Evolutionary conservation across 2,797 vertebrate genomes (phyloP), one percentile per base, ranked within the genome.

Genomic region (Enteromius radiatus): DNA sequence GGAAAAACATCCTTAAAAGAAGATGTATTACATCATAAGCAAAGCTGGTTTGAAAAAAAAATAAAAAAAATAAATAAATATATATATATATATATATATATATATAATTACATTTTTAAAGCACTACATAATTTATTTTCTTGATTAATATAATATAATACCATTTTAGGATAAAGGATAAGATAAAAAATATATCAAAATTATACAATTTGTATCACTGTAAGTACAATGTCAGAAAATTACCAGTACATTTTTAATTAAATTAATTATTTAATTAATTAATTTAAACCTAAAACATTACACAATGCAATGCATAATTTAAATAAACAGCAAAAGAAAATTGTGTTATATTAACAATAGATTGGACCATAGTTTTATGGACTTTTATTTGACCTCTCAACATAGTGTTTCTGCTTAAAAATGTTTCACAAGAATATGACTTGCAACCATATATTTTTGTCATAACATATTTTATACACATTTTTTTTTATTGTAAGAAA

Each of bases 1-100:
- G 33, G 56, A 56, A 75, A 74, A 75, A 75, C 73, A 75, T 75
- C 52, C 49, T 56, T 9, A 36, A 73, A 73, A 52, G 28, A 15
- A 38, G 49, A 75, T 56, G 0, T 56, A 56, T 56, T 74, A 36
- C 21, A 56, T 8, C 28, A 73, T 17, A 56, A 73, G 2, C 28
- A 52, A 75, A 56, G 21, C 12, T 73, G 28, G 3, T 73, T 52
- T 73, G 19, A n/a, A 17, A 52, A 11, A 73, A 28, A 28, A n/a
- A n/a, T n/a, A n/a, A n/a, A n/a, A n/a, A n/a, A n/a, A n/a, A n/a
- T n/a, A n/a, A n/a, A n/a, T n/a, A 52, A 33, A 49, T 49, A 49
- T 49, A 17, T 21, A 3, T 49, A 8, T 21, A 47, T 5, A 2
- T 45, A 5, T 21, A 7, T 71, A 31, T 21, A 28, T 28, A 28